Base-by-base conservation (phyloP, 2,113 vertebrate genomes). In the Isichthys henryi region DNA sequence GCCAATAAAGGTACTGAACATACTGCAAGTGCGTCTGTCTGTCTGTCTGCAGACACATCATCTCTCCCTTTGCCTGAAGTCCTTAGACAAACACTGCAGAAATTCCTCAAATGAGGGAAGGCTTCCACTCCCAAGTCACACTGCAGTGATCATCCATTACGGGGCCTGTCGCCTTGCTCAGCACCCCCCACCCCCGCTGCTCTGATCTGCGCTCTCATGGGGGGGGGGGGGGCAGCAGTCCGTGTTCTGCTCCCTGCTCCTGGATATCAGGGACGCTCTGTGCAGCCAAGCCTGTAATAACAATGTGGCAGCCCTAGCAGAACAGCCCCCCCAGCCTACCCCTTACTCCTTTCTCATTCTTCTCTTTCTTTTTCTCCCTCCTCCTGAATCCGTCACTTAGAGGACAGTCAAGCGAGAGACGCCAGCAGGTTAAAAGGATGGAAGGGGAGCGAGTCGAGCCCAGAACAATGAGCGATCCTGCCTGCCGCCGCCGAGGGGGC, bases 231-330 rank as follows among this genome's bases (percentile, higher is more conserved):
- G 48, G 52, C 15, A 4, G 92, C 90, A 88, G 90, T 91, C 88
- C 88, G 74, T 86, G 53, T 27, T 92, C 90, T 19, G 23, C 43
- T 84, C 89, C 93, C 31, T 92, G 93, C 89, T 85, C 90, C 90
- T 90, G 93, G 92, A 88, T 4, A 91, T 92, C 66, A 88, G n/a
- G 84, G 87, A 35, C 39, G 56, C 87, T 74, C 89, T 89, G 35
- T 70, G 66, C 89, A 17, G 89, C 86, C 86, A 82, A 53, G 17
- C 88, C 56, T 45, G 1, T n/a, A 15, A 84, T 77, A 87, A 91
- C 53, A 84, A 89, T 48, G 19, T 19, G 11, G 19, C 48, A 39
- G 21, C 80, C 27, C 21, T 62, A 74, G 80, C 39, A 86, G 31
- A 84, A 9, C 23, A n/a, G 66, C 49, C 88, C n/a, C 58, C 56